Evolutionary conservation across 2,113 vertebrate genomes (phyloP), one percentile per base, ranked within the genome.

Genomic region (Rhabdornis inornatus): DNA sequence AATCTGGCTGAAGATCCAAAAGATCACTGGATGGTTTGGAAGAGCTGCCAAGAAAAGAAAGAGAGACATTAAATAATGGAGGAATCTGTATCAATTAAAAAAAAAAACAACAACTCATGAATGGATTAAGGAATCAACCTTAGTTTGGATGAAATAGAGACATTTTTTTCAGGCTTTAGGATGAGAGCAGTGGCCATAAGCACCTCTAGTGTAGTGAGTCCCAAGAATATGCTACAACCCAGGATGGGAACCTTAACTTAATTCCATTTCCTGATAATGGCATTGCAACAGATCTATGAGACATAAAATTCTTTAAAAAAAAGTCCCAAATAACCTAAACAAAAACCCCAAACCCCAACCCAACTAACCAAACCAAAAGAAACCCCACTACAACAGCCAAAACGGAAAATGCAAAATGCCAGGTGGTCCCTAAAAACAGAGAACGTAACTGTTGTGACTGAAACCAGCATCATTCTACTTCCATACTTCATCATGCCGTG

Each of bases 1-100:
- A 97, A 97, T 99, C 96, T 97, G 98, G 99, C 87, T 99, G 99
- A 95, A 99, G 98, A 91, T 99, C 99, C 97, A 99, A 97, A 96
- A 99, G 98, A 95, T 99, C 99, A 89, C 98, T 99, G 55, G 92
- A 98, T n/a, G 96, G 92, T 92, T 98, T 98, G 56, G 98, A 96
- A 94, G 97, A 94, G 66, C 98, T 99, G 90, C 61, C 91, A 82
- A 89, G 63, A n/a, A 83, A 86, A 87, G n/a, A 45, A 69, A 74
- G 23, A 88, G 14, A 76, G 24, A 28, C 27, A 74, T 64, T 45
- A 89, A 61, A 44, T 37, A 69, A 4, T 17, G 22, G 11, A 86
- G n/a, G 9, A 47, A 57, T 75, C 68, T 25, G 2, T 35, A 52
- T 52, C 15, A 30, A 40, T 72, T 44, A 17, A 2, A 2, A 4